Conservation (phyloP, 2,888 invertebrate genomes). For the Pherbina coryleti region DNA sequence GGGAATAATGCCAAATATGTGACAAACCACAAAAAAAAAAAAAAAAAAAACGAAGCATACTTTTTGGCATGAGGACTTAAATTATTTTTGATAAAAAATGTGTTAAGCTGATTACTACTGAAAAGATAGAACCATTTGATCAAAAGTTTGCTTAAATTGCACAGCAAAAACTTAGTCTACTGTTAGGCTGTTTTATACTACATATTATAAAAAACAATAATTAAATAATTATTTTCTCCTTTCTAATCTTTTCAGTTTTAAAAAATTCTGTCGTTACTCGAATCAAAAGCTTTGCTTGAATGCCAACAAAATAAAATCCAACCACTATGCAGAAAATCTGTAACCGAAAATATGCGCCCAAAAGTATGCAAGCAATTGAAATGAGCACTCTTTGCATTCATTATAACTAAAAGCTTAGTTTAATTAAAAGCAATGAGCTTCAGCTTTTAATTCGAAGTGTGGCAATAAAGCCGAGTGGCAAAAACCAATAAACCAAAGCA, state of each 20-base stretch:
- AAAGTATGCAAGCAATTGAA: conserved; percentile 14
- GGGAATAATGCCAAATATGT: conserved; percentile 14
- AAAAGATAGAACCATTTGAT: too few species aligned
- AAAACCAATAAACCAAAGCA: conserved; percentile 8
- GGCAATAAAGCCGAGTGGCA: background rate
- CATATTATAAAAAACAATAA: too few species aligned
- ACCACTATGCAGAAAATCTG: background rate
- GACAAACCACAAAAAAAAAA: conserved; percentile 28
- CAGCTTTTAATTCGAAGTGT: background rate
- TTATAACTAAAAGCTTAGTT: background rate
- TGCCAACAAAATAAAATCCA: background rate
- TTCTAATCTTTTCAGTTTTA: background rate
- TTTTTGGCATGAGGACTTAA: too few species aligned
- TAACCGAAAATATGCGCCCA: conserved; percentile 2
- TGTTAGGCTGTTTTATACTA: conserved; percentile 46
- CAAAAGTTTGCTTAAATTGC: too few species aligned
- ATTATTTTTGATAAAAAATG: too few species aligned
- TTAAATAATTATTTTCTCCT: background rate
- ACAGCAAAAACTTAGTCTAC: conserved; percentile 24
- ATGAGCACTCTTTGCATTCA: background rate
- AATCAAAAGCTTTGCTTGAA: background rate
- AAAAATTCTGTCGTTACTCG: background rate
- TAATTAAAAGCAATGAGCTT: conserved; percentile 27
- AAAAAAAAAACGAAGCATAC: background rate
- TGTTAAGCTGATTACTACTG: too few species aligned